Conservation (phyloP, 2,113 vertebrate genomes). For the Plecotus auritus region DNA sequence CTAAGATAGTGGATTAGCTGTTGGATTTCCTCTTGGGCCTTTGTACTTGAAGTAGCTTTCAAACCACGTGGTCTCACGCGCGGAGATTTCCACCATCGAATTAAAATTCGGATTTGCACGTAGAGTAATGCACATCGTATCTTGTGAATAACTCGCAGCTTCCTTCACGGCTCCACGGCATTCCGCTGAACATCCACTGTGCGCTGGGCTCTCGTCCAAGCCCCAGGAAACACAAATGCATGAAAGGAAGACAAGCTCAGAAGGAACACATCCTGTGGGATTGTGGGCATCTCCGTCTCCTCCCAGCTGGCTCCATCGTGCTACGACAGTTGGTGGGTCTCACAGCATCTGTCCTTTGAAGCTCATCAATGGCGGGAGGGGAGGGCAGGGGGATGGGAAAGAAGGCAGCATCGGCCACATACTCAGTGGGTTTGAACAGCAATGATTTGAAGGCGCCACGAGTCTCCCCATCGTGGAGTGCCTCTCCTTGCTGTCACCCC, state of each 20-base stretch:
- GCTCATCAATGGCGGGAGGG: neutral
- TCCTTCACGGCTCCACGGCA: neutral
- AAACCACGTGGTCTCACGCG: neutral
- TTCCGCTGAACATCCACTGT: neutral
- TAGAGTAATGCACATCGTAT: neutral
- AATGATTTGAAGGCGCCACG: neutral
- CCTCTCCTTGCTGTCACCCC: neutral
- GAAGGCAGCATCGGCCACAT: neutral
- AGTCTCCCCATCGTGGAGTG: neutral
- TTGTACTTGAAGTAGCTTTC: neutral
- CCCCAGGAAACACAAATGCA: neutral
- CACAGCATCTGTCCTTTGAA: neutral
- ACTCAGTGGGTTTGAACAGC: neutral
- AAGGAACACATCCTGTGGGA: neutral
- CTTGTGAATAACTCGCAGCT: neutral
- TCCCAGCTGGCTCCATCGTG: neutral
- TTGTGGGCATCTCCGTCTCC: neutral
- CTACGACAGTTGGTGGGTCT: neutral
- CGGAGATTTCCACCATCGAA: neutral
- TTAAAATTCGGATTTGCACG: neutral
- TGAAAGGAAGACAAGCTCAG: neutral
- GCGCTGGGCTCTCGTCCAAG: neutral
- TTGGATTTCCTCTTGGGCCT: neutral
- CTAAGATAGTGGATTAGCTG: neutral
- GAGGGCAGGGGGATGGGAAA: fast-evolving